Evolutionary conservation across 2,888 invertebrate genomes (phyloP).

Genomic region (Patella depressa): DNA sequence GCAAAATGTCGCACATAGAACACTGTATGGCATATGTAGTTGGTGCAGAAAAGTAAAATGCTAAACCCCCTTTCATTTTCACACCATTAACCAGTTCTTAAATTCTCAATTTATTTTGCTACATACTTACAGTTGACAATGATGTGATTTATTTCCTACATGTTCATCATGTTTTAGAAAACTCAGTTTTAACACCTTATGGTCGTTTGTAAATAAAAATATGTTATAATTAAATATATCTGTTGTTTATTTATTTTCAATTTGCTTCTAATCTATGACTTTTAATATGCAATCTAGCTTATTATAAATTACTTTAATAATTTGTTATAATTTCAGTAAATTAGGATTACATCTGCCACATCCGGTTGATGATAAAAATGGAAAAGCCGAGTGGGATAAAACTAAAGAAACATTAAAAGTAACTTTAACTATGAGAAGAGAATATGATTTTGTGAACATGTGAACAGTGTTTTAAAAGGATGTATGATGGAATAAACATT

Average conservation of each 20-base stretch:
- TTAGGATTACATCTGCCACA: conserved; percentile 86
- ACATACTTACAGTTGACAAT: too few relatives aligned
- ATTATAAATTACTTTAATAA: neutral
- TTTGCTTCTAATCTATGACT: neutral
- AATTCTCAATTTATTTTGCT: too few relatives aligned
- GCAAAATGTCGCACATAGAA: too few relatives aligned
- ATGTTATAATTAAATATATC: neutral
- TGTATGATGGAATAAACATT: too few relatives aligned
- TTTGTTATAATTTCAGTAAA: conserved; percentile 58
- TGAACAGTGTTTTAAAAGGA: conserved; percentile 68
- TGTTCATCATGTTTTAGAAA: too few relatives aligned
- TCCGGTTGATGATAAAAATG: conserved; percentile 84
- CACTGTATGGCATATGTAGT: too few relatives aligned
- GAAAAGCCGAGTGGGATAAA: conserved; percentile 85
- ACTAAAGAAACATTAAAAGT: conserved; percentile 79
- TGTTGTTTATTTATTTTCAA: neutral
- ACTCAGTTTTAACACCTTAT: too few relatives aligned
- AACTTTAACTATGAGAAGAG: conserved; percentile 82
- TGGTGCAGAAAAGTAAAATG: too few relatives aligned
- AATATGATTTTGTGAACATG: conserved; percentile 90
- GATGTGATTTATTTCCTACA: too few relatives aligned
- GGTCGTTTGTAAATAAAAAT: too few relatives aligned
- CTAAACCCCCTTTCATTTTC: too few relatives aligned
- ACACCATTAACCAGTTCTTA: too few relatives aligned
- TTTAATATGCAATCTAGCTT: neutral